These are phyloP conservation scores for Podarcis lilfordi DNA, from an alignment of 2,797 vertebrate genomes.

Conservation along the genomic window DNA sequence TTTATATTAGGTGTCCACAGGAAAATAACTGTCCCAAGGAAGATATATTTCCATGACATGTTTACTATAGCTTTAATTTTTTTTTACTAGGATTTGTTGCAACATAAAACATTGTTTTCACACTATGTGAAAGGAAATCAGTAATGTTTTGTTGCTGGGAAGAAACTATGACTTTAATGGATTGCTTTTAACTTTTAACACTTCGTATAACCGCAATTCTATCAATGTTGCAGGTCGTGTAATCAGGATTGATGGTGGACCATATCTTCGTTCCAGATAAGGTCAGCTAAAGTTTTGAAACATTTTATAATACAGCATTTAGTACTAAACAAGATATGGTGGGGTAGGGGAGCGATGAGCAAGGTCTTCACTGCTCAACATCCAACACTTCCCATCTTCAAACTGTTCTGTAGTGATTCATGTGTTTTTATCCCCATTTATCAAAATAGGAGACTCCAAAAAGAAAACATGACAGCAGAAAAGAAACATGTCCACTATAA, in stretches of 20 bases:
- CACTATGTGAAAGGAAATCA: constrained; percentile 32
- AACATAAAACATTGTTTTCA: constrained; percentile 2
- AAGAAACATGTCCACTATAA: no score
- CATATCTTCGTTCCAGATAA: constrained; percentile 86
- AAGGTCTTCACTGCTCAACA: neutral
- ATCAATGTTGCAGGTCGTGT: constrained; percentile 82
- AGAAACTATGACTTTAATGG: neutral
- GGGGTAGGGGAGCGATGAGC: neutral
- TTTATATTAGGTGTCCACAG: constrained; percentile 8
- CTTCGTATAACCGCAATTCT: constrained; percentile 82
- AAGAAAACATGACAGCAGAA: no score
- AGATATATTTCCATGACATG: constrained; percentile 18
- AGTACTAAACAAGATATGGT: neutral
- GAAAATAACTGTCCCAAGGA: constrained; percentile 20
- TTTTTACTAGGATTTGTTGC: constrained; percentile 21
- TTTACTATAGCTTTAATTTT: constrained; percentile 2
- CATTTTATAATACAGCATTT: neutral
- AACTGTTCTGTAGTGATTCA: no score
- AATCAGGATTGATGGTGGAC: constrained; percentile 85
- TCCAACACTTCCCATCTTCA: neutral
- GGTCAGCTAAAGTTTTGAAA: constrained; percentile 13
- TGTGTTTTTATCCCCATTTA: neutral
- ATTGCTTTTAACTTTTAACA: constrained; percentile 60
- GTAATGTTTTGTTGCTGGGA: constrained; percentile 13
- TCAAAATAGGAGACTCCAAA: neutral